Base-by-base conservation (phyloP, 2,113 vertebrate species). In the Zootoca vivipara region DNA sequence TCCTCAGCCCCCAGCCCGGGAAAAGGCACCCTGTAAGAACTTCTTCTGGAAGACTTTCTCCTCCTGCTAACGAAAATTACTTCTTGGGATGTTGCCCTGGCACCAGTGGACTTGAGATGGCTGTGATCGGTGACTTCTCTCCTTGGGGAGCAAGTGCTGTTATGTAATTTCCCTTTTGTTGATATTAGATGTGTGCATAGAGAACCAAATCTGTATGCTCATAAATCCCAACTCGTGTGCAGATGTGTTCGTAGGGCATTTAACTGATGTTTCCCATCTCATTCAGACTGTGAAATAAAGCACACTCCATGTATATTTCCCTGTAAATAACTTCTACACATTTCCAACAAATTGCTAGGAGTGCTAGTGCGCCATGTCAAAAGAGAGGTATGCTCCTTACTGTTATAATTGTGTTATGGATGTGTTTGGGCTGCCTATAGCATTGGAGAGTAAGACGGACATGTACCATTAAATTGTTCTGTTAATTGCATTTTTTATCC, bases 11-110 rank as follows among this genome's bases (percentile, higher is more conserved):
- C 7, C 83, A 0, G 67, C 6, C 38, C 84, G 58, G 58, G 94
- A 95, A 1, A 95, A 94, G n/a, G 56, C 77, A 0, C 91, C 93
- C 22, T 97, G 97, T 84, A 96, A 94, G 85, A 96, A 95, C 78
- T 97, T 97, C 93, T 97, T 96, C 92, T 97, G 96, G 97, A 97
- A 97, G 93, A 96, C 96, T 30, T 97, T 96, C 91, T 97, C 96
- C 83, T 94, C 96, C 64, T 97, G 97, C 92, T 97, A 95, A 85
- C 87, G 56, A 30, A 79, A 13, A 35, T 78, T 2, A n/a, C 8
- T 15, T n/a, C 65, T 3, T 38, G 56, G 24, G 12, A 33, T 4
- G 83, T 35, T 85, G 4, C 35, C 38, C 13, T 40, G 58, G 35
- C 80, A 22, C 18, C 24, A 65, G 26, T 73, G 58, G 75, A 72